Conservation (phyloP, 2,797 vertebrate genomes). For the Phrynocephalus forsythii region DNA sequence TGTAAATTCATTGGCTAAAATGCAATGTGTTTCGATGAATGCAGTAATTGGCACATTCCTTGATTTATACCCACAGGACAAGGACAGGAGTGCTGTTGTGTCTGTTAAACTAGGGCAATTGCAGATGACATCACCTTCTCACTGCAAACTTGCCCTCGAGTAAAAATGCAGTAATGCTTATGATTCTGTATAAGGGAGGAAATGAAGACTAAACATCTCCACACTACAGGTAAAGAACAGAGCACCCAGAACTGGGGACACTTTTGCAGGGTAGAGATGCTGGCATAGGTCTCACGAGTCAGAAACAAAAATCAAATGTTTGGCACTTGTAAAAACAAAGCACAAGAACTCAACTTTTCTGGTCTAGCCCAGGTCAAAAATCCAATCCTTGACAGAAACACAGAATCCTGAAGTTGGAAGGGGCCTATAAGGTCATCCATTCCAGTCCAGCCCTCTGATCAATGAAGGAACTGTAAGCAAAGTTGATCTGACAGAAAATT, state of each 20-base stretch:
- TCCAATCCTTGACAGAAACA: background rate
- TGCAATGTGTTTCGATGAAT: background rate
- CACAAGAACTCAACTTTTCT: background rate
- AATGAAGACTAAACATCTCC: background rate
- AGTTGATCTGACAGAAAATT: too few species aligned
- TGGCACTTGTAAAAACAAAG: background rate
- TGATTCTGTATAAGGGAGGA: background rate
- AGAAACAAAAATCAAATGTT: background rate
- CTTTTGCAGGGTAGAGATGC: background rate
- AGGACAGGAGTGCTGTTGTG: background rate
- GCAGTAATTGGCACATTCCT: background rate
- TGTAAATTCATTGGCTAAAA: background rate
- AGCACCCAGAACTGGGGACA: background rate
- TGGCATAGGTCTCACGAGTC: background rate
- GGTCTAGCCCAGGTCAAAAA: background rate
- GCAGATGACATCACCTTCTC: background rate
- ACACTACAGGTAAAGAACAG: background rate
- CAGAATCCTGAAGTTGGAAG: too few species aligned
- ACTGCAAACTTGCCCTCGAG: background rate
- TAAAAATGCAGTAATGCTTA: background rate
- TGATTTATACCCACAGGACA: background rate
- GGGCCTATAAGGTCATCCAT: too few species aligned
- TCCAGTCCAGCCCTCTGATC: too few species aligned
- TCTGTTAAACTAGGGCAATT: background rate
- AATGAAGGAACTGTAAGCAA: too few species aligned